Evolutionary conservation across 2,113 vertebrate genomes (phyloP).

Genomic region (Pandion haliaetus): DNA sequence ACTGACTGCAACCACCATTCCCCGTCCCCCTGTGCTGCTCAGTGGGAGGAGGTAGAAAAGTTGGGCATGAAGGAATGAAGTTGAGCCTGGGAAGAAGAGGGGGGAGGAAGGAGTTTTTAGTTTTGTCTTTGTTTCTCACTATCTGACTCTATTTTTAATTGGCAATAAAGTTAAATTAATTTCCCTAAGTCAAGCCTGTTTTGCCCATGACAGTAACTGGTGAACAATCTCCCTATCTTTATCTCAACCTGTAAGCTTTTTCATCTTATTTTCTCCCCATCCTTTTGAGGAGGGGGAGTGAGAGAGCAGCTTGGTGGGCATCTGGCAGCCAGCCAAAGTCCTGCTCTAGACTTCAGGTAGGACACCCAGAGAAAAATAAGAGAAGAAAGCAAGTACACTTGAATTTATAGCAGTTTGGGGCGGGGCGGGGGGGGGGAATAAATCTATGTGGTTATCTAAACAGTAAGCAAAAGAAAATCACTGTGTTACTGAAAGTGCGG

Average conservation of each 20-base stretch:
- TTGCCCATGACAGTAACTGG: neutral
- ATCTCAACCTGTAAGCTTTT: neutral
- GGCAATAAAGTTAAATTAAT: neutral
- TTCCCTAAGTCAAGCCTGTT: neutral
- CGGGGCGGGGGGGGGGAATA: rapidly evolving
- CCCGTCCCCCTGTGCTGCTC: no score
- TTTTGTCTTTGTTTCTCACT: neutral
- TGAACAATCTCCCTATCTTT: neutral
- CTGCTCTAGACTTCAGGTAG: neutral
- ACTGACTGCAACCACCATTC: neutral
- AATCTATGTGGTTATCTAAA: neutral
- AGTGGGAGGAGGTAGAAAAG: neutral
- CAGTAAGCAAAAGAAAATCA: neutral
- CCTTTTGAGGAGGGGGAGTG: neutral
- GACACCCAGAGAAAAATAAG: neutral
- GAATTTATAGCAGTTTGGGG: neutral
- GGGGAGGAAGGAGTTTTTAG: neutral
- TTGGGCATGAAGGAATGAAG: neutral
- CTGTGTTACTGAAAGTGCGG: neutral
- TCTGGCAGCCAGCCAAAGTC: neutral
- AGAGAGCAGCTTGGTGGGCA: neutral
- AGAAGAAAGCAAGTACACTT: neutral
- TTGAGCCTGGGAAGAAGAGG: neutral
- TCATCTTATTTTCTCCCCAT: neutral
- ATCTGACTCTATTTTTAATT: neutral